Evolutionary conservation across 2,113 vertebrate genomes (phyloP).

Genomic region (Todiramphus saurophagus): DNA sequence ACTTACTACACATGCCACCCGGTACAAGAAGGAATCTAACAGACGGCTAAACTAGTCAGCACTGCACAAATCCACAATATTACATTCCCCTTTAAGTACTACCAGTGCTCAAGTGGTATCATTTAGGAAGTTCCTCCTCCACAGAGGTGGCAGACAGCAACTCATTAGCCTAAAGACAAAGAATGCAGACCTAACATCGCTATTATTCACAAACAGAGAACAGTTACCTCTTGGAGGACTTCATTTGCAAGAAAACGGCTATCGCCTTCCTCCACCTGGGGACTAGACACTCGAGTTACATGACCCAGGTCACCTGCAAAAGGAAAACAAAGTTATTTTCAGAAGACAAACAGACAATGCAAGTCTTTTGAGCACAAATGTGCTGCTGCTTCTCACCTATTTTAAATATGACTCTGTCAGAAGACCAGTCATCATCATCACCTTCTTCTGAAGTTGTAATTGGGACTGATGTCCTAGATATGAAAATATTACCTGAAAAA

Average conservation of each 20-base stretch:
- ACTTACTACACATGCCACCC: neutral
- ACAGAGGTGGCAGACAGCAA: neutral
- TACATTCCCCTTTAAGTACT: neutral
- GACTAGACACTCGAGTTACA: constrained; percentile 92
- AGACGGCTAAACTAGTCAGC: neutral
- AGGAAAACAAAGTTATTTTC: neutral
- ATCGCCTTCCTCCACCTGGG: constrained; percentile 97
- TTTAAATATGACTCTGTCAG: constrained; percentile 90
- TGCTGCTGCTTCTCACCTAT: constrained; percentile 82
- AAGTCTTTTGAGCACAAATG: neutral
- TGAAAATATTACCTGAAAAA: constrained; percentile 94
- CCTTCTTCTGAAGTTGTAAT: constrained; percentile 82
- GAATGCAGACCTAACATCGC: neutral
- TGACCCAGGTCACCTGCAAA: constrained; percentile 93
- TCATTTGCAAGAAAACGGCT: constrained; percentile 96
- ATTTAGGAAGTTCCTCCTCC: neutral
- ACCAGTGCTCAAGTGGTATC: neutral
- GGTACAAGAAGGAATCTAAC: neutral
- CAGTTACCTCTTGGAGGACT: constrained; percentile 92
- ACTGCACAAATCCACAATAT: neutral
- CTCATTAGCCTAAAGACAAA: neutral
- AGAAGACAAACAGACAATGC: neutral
- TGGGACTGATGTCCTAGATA: constrained; percentile 85
- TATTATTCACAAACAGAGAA: neutral
- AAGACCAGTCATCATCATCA: constrained; percentile 88